Conservation (phyloP, 2,113 vertebrate genomes). For the Stegostoma tigrinum region DNA sequence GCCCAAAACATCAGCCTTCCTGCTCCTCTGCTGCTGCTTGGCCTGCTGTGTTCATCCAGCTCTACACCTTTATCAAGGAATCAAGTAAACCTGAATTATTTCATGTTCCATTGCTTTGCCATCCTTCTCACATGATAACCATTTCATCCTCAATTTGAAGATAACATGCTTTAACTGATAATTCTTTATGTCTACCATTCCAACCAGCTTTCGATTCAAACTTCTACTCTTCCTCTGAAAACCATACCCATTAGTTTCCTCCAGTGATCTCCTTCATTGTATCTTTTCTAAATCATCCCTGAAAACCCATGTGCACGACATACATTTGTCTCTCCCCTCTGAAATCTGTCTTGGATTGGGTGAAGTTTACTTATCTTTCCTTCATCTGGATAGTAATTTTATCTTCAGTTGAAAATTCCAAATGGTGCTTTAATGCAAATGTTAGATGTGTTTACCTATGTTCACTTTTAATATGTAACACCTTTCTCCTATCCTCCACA, state of each 20-base stretch:
- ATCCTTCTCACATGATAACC: neutral
- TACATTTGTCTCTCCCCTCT: neutral
- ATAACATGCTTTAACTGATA: neutral
- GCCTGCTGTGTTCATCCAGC: too few relatives aligned
- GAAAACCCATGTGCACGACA: neutral
- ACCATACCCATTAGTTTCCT: neutral
- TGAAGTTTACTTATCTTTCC: neutral
- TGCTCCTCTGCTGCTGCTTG: too few relatives aligned
- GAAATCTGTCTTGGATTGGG: neutral
- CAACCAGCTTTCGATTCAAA: neutral
- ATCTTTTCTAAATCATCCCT: neutral
- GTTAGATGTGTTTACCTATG: neutral
- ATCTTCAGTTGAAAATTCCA: neutral
- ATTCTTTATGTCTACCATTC: neutral
- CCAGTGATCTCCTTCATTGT: neutral
- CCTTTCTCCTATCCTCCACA: neutral
- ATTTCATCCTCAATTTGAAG: neutral
- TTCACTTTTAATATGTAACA: neutral
- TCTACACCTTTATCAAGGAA: too few relatives aligned
- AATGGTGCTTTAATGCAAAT: neutral
- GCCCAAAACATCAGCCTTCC: too few relatives aligned
- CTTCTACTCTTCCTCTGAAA: neutral
- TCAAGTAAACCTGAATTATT: neutral
- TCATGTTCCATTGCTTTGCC: neutral
- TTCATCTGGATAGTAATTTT: neutral